Conservation (phyloP, 1,140 invertebrate genomes). For the Zophobas morio region DNA sequence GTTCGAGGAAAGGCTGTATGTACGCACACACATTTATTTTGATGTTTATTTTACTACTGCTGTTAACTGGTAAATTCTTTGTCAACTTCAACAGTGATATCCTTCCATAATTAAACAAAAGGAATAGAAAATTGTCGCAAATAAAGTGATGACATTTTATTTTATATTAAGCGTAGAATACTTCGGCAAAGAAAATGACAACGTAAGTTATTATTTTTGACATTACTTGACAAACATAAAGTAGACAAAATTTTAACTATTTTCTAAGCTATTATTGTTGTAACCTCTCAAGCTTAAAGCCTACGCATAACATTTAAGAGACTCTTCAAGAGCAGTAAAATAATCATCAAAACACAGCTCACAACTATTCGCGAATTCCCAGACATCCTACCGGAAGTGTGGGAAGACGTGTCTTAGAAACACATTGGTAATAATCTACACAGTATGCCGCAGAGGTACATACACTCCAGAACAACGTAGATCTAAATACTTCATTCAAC, state of each 20-base stretch:
- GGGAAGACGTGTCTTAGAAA: conserved; percentile 37
- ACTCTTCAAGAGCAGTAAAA: conserved; percentile 22
- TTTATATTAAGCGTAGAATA: too few relatives aligned
- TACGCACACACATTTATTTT: too few relatives aligned
- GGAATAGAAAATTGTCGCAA: too few relatives aligned
- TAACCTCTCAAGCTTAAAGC: background rate
- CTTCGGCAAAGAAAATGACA: too few relatives aligned
- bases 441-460: conserved; percentile 28
- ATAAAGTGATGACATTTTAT: too few relatives aligned
- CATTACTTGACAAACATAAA: too few relatives aligned
- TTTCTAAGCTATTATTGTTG: background rate
- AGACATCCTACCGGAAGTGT: conserved; percentile 29
- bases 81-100: too few relatives aligned
- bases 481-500: conserved; percentile 16
- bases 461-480: background rate
- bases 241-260: background rate
- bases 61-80: too few relatives aligned
- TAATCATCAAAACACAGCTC: conserved; percentile 14
- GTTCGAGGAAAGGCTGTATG: too few relatives aligned
- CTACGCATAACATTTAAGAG: conserved; percentile 18
- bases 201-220: too few relatives aligned
- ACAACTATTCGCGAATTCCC: conserved; percentile 28
- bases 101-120: too few relatives aligned
- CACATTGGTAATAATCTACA: conserved; percentile 35
- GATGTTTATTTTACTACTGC: too few relatives aligned